Base-by-base conservation (phyloP, 2,113 vertebrate genomes). In the Siphamia tubifer region DNA sequence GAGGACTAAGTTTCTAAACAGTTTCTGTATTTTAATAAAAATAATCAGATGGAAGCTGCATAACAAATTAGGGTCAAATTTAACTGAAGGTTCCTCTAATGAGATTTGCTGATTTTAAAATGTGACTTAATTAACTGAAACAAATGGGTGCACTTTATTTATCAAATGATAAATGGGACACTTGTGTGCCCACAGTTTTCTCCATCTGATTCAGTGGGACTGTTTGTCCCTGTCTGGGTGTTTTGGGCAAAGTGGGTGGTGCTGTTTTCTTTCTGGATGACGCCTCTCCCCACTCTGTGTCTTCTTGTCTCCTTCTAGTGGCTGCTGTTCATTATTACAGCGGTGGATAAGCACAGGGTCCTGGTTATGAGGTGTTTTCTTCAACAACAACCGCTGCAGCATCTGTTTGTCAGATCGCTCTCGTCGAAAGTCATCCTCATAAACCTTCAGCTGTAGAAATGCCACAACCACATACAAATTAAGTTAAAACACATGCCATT, bases 341-440 rank as follows among this genome's bases (percentile, higher is more conserved):
- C 90, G 92, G 32, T 93, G 94, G 48, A 92, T 52, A 0, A 92
- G 89, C 15, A 91, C 79, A 0, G 90, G 83, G 13, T 92, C 86
- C 48, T 75, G 88, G 43, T 36, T 45, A 0, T 30, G 48, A 9
- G 71, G 31, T 0, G 74, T 49, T 53, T 93, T 93, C 55, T 91
- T 93, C 77, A 91, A 44, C 66, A 94, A 49, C 44, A 94, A 88
- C 24, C 90, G 80, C 74, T 94, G 93, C 54, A 94, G 88, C 30
- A 94, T 67, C 79, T 92, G 91, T 61, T 94, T 94, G 69, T 94
- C 94, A 0, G 87, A 91, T 0, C 89, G 80, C 72, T 95, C 94
- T 62, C 90, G 83, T 43, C 85, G 68, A 56, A 94, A 94, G 83
- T 94, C 92, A 13, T 94, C 93, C 55, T 94, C 92, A 8, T 94